Percentiles rank a stretch among this genome's conserved stretches.
These are phyloP conservation scores for Scaptomyza graminum DNA, from an alignment of 1,140 invertebrate species.

Conservation along the genomic window DNA sequence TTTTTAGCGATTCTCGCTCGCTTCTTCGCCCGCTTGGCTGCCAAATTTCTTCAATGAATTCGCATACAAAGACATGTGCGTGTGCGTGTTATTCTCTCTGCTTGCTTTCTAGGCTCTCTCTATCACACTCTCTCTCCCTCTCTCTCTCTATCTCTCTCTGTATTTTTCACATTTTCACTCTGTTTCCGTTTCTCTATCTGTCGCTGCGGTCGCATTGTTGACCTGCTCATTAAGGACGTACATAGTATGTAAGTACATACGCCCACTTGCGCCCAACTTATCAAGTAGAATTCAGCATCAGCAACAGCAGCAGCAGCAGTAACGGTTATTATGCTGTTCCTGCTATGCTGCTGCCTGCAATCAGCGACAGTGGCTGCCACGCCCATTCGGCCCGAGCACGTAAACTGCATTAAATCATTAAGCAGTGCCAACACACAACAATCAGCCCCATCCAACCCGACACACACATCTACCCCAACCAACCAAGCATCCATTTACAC, in stretches of 20 bases:
- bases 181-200: constrained; percentile 28
- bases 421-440: constrained; percentile 45
- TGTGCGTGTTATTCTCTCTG: constrained; percentile 14
- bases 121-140: constrained; percentile 12
- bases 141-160: constrained; percentile 9
- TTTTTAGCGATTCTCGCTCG: constrained; percentile 52
- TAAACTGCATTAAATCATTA: constrained; percentile 76
- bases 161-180: not conserved
- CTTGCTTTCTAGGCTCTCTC: not conserved
- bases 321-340: constrained; percentile 54
- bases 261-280: constrained; percentile 49
- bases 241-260: constrained; percentile 45
- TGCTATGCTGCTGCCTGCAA: constrained; percentile 39
- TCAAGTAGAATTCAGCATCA: constrained; percentile 61
- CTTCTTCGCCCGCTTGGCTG: constrained; percentile 41
- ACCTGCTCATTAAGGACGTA: constrained; percentile 56
- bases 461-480: not conserved
- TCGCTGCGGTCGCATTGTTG: constrained; percentile 55
- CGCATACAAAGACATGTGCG: constrained; percentile 55
- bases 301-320: not conserved
- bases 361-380: constrained; percentile 56
- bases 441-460: constrained; percentile 14
- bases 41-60: constrained; percentile 82
- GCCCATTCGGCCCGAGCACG: constrained; percentile 40
- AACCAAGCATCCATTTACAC: constrained; percentile 1